A percentile compares a stretch with the other conserved stretches of the same genome.
Conservation (phyloP, 2,113 vertebrate species). For the Okapia johnstoni region DNA sequence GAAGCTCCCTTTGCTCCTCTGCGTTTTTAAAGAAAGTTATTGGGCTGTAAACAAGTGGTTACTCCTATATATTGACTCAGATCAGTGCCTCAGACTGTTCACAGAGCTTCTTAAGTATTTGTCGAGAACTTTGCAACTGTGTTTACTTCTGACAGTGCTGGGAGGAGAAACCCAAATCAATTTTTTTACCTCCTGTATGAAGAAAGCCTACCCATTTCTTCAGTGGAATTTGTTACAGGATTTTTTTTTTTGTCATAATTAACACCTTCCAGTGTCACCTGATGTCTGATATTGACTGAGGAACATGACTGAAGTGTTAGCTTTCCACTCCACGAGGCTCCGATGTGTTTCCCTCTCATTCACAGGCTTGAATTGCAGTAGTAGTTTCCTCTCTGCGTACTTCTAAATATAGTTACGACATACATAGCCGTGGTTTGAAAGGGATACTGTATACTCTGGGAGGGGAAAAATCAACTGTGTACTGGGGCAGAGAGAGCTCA, state of each 20-base stretch:
- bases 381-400: background rate
- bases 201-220: background rate
- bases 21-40: background rate
- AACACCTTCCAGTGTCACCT: background rate
- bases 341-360: background rate
- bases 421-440: background rate
- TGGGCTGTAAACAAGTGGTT: background rate
- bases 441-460: background rate
- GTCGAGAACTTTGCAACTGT: background rate
- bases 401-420: conserved; percentile 31
- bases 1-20: background rate
- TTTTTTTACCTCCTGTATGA: background rate
- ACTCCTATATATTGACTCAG: rapidly evolving
- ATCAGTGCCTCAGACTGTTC: rapidly evolving
- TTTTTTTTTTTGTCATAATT: background rate
- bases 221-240: background rate
- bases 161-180: background rate
- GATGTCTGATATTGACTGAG: background rate
- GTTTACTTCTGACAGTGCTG: background rate
- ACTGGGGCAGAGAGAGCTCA: background rate
- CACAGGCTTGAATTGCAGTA: background rate
- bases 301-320: background rate
- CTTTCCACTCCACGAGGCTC: too few species aligned
- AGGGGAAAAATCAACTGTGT: background rate
- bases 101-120: background rate